A percentile compares a stretch with the other conserved stretches of the same genome.
These are phyloP conservation scores for Rousettus leschenaultii DNA, from an alignment of 2,113 vertebrate genomes.

Conservation along the genomic window DNA sequence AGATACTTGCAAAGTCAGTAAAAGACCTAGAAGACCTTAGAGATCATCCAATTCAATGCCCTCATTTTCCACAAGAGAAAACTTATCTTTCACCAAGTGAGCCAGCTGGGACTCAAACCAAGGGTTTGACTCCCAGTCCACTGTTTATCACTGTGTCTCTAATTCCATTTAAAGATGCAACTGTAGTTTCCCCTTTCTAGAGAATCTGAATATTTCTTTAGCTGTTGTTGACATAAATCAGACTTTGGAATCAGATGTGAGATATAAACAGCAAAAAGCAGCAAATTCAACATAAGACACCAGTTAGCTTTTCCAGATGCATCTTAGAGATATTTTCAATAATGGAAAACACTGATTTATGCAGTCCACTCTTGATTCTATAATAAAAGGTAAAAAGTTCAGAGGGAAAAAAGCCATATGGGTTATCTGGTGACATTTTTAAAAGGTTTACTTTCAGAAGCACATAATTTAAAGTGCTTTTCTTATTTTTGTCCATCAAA, in stretches of 20 bases:
- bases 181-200: not conserved
- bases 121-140: not conserved
- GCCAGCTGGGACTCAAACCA: not conserved
- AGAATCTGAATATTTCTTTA: conserved; percentile 28
- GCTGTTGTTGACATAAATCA: conserved; percentile 2
- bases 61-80: not conserved
- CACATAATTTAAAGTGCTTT: conserved; percentile 23
- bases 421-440: conserved; percentile 44
- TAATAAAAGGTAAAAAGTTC: conserved; percentile 36
- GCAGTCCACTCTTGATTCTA: not conserved
- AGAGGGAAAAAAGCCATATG: not conserved
- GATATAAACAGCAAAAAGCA: not conserved
- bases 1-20: no score
- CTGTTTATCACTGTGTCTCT: not conserved
- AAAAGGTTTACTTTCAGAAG: conserved; percentile 34
- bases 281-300: not conserved
- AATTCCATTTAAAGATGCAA: not conserved
- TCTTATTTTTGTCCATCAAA: not conserved
- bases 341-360: not conserved
- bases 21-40: not conserved
- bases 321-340: conserved; percentile 2
- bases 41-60: not conserved
- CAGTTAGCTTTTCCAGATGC: not conserved
- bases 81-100: not conserved
- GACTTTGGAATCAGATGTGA: not conserved